These are phyloP conservation scores for Stenoptilia bipunctidactyla DNA, from an alignment of 2,888 invertebrate genomes.

Conservation along the genomic window DNA sequence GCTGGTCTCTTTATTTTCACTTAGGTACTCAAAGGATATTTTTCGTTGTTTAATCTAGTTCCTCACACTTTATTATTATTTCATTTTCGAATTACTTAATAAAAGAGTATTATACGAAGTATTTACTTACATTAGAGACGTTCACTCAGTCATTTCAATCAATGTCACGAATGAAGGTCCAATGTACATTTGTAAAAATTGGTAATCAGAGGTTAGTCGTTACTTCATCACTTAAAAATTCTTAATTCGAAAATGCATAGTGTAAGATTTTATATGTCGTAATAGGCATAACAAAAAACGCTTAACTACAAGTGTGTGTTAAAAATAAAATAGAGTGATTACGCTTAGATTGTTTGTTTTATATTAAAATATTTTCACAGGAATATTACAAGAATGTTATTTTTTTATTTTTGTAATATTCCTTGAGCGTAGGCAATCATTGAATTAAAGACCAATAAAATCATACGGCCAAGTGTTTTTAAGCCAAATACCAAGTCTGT, in stretches of 20 bases:
- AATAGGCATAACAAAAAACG: slow-evolving; percentile 43
- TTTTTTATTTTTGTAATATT: slow-evolving; percentile 1
- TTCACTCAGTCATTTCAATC: slow-evolving; percentile 32
- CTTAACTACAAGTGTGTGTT: slow-evolving; percentile 62
- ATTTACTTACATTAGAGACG: slow-evolving; percentile 30
- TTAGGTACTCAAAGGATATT: slow-evolving; percentile 64
- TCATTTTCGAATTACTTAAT: slow-evolving; percentile 24
- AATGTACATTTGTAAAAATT: slow-evolving; percentile 38
- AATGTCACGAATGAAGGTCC: slow-evolving; percentile 47
- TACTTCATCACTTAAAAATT: slow-evolving; percentile 27
- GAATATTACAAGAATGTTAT: not conserved
- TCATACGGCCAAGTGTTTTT: slow-evolving; percentile 14
- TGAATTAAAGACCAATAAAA: not conserved
- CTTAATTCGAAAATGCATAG: slow-evolving; percentile 33
- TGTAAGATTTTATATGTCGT: slow-evolving; percentile 33
- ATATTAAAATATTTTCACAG: slow-evolving; percentile 12
- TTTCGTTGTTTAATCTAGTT: slow-evolving; percentile 27
- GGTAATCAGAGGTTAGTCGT: not conserved
- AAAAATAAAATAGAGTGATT: slow-evolving; percentile 50
- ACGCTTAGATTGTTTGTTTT: slow-evolving; percentile 64
- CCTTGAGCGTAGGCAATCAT: not conserved
- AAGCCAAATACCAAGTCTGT: no score
- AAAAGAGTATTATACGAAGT: slow-evolving; percentile 29
- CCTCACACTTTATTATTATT: slow-evolving; percentile 35
- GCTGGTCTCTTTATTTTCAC: slow-evolving; percentile 62